Evolutionary conservation across 2,888 invertebrate genomes (phyloP).

Genomic region (Drosophila paucipuncta): DNA sequence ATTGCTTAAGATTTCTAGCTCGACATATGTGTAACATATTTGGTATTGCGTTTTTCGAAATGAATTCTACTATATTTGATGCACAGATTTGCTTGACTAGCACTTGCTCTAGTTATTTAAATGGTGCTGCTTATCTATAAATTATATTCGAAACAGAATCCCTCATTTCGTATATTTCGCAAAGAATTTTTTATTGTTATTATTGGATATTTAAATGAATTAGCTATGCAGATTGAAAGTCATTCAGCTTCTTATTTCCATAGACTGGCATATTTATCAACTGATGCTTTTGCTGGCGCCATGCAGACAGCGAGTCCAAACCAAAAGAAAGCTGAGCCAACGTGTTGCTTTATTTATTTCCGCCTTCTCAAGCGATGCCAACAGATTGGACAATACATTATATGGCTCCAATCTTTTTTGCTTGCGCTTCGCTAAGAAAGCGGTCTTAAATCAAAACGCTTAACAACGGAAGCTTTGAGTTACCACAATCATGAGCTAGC

Average conservation of each 20-base stretch:
- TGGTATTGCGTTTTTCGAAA: constrained; percentile 39
- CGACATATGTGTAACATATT: constrained; percentile 65
- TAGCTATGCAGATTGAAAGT: constrained; percentile 49
- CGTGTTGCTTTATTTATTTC: constrained; percentile 62
- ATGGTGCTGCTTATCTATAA: constrained; percentile 3
- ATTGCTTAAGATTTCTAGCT: constrained; percentile 52
- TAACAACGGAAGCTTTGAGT: constrained; percentile 75
- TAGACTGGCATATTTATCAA: constrained; percentile 40
- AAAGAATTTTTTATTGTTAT: neutral
- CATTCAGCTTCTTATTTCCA: constrained; percentile 25
- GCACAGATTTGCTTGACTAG: constrained; percentile 3
- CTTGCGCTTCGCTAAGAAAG: constrained; percentile 54
- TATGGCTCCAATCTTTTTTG: constrained; percentile 61
- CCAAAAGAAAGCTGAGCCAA: constrained; percentile 67
- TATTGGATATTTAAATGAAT: constrained; percentile 28
- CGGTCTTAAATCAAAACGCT: constrained; percentile 76
- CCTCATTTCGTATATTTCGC: neutral
- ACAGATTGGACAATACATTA: constrained; percentile 58
- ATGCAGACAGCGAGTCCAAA: constrained; percentile 14
- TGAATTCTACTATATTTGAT: constrained; percentile 44
- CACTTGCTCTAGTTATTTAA: constrained; percentile 31
- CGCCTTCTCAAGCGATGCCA: constrained; percentile 40
- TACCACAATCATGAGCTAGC: constrained; percentile 42
- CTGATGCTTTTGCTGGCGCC: constrained; percentile 45
- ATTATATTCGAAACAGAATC: constrained; percentile 5